These are phyloP conservation scores for Pangasius krempfi DNA, from an alignment of 2,797 vertebrate genomes.

Conservation along the genomic window DNA sequence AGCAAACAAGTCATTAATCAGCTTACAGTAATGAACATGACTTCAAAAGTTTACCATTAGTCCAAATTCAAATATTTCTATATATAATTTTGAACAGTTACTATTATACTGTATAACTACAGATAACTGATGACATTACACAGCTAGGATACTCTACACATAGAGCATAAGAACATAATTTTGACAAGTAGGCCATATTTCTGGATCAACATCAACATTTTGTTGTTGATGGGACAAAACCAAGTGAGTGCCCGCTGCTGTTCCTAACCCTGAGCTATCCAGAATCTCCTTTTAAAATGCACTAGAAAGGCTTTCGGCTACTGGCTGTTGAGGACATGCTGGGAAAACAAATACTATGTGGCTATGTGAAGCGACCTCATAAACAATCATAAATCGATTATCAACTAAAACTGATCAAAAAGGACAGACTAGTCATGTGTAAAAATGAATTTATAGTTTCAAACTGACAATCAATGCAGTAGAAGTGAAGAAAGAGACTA, in stretches of 20 bases:
- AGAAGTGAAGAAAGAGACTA: too few relatives aligned
- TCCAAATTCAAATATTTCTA: background rate
- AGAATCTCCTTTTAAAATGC: background rate
- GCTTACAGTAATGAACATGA: background rate
- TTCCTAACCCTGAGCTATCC: background rate
- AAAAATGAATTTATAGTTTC: too few relatives aligned
- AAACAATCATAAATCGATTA: too few relatives aligned
- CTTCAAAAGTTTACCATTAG: background rate
- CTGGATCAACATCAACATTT: background rate
- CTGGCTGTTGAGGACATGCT: too few relatives aligned
- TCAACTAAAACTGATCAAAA: background rate
- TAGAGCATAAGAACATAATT: background rate
- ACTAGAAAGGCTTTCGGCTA: too few relatives aligned
- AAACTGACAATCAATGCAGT: too few relatives aligned
- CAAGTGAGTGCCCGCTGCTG: background rate
- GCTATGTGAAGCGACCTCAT: too few relatives aligned
- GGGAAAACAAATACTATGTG: too few relatives aligned
- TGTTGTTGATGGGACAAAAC: background rate
- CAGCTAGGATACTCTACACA: background rate
- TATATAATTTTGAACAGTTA: background rate
- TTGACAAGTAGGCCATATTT: too few relatives aligned
- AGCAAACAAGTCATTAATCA: conserved; percentile 4
- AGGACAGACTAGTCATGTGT: background rate
- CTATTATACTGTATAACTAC: background rate
- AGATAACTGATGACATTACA: background rate